Base-by-base conservation (phyloP, 2,888 invertebrate genomes). In the Parapristionchus giblindavisi region DNA sequence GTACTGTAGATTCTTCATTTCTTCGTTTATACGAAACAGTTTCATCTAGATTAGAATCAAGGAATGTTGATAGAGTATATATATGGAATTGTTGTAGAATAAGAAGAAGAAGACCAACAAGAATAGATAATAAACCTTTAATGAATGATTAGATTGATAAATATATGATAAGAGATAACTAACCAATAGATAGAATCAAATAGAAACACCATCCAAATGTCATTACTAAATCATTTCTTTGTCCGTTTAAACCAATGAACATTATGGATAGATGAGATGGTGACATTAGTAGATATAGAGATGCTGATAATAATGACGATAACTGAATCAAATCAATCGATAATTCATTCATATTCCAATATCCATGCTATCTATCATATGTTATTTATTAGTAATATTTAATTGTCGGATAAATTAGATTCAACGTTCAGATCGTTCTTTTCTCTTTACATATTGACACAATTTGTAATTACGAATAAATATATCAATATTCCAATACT, bases 121-220 rank as follows among this genome's bases (percentile, higher is more conserved):
- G 65, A 40, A 85, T 77, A n/a, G 85, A 81, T 0, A 87, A 61
- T 17, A 87, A 63, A 11, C 81, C 83, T 81, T 66, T 52, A 78
- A 60, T 11, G 63, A 65, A 38, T 36, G 61, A 38, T 21, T 61
- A 61, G 21, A n/a, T 17, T 38, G 40, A 4, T 1, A 4, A 17
- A 3, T 8, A 27, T 6, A 21, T 48, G 48, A 48, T 48, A 54
- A n/a, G 5, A 3, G n/a, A 43, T 32, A 4, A 43, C 63, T 4
- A 27, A 85, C 85, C 85, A 61, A 80, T 81, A 2, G 80, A 76
- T 32, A 87, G 78, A 52, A 81, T 78, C 61, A 87, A 76, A 76
- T 84, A 87, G 80, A 87, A 87, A 29, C 83, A 85, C 75, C 80
- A 79, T 8, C 86, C 85, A 71, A 83, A 84, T 32, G 77, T 77